phyloP scores from a whole-genome alignment of 2,113 vertebrate genomes.

The Condylura cristata region DNA sequence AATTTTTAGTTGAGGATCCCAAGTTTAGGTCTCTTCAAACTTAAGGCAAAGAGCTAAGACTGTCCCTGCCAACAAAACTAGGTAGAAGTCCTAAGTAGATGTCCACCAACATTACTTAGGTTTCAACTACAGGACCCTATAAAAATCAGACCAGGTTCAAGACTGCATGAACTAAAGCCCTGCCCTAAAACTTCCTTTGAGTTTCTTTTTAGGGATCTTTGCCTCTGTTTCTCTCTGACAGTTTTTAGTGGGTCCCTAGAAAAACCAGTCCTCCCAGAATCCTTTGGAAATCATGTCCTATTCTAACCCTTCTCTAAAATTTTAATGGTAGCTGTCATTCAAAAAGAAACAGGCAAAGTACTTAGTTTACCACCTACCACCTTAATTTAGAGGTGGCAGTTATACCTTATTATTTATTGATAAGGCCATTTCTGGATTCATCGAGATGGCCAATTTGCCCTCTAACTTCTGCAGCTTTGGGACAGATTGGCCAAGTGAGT shows the following conservation, averaged over 20 bases:
- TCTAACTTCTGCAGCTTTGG: slow-evolving; percentile 81
- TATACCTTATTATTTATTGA: neutral
- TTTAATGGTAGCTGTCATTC: slow-evolving; percentile 26
- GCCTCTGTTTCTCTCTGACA: neutral
- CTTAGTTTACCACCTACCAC: neutral
- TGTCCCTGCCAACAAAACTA: neutral
- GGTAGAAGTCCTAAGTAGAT: neutral
- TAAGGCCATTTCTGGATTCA: slow-evolving; percentile 27
- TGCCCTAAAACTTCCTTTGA: neutral
- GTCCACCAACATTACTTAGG: neutral
- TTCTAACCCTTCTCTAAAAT: neutral
- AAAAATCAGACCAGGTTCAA: slow-evolving; percentile 34
- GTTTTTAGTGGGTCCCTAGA: neutral
- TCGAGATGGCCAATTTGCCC: neutral
- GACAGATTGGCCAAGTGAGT: slow-evolving; percentile 83
- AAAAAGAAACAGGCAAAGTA: slow-evolving; percentile 15
- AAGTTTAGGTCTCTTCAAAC: slow-evolving; percentile 1
- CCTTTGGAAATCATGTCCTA: neutral
- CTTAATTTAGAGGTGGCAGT: neutral
- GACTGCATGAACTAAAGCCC: neutral
- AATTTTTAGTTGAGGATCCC: slow-evolving; percentile 32
- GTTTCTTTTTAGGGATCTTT: slow-evolving; percentile 41
- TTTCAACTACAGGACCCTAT: neutral
- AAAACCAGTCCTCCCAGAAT: neutral
- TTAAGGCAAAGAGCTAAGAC: neutral